phyloP scores from a whole-genome alignment of 2,797 vertebrate species.

The Calcarius lapponicus region DNA sequence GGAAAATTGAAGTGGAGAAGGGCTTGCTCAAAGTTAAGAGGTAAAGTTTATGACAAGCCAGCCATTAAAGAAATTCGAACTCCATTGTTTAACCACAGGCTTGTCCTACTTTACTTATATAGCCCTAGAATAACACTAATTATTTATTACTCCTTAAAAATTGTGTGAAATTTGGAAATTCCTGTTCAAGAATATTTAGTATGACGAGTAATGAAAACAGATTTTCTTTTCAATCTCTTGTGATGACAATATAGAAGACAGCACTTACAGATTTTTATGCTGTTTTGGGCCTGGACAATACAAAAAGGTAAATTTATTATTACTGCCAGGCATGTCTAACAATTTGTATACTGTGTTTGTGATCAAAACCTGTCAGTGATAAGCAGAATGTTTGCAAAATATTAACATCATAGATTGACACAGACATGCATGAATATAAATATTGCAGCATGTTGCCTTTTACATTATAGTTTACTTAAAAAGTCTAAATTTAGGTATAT shows the following conservation, averaged over 20 bases:
- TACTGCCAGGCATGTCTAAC: not conserved
- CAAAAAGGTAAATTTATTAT: not conserved
- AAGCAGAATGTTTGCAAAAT: not conserved
- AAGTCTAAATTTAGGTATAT: not conserved
- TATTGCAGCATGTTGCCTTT: not conserved
- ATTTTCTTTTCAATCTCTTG: not conserved
- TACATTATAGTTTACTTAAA: not conserved
- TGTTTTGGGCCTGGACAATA: not conserved
- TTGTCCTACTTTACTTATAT: not conserved
- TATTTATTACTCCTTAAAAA: not conserved
- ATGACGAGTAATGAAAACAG: not conserved
- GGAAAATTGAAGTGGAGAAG: not conserved
- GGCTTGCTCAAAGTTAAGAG: not conserved
- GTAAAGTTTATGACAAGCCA: conserved; percentile 1
- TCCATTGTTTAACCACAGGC: not conserved
- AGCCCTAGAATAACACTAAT: not conserved
- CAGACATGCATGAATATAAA: not conserved
- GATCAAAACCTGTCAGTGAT: not conserved
- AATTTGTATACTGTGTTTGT: not conserved
- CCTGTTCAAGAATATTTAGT: not conserved
- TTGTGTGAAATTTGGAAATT: not conserved
- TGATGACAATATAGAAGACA: not conserved
- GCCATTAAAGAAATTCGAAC: not conserved
- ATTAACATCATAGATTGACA: not conserved
- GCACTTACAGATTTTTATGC: not conserved